Evolutionary conservation across 2,888 invertebrate species (phyloP), one percentile per base, ranked within the genome.

Genomic region (Priocnemis perturbator): DNA sequence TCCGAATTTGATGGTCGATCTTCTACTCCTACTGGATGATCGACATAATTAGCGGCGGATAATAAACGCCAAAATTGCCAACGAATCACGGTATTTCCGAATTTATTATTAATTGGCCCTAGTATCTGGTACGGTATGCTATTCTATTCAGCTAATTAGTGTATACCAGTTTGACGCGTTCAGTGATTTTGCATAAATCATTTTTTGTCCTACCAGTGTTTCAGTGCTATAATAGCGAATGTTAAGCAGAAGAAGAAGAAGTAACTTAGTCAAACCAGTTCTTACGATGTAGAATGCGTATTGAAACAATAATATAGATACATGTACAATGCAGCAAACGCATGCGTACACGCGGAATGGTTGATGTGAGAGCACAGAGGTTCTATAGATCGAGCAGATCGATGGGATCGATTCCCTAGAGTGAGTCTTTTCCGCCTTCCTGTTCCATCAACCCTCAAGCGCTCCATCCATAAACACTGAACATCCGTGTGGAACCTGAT

Each of bases 331-430:
- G 7, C 4, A 37, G 37, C 45, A 15, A n/a, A 50, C 15, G 52
- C 17, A 19, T 14, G 52, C 15, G 52, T 56, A 44, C 37, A 37
- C 58, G 44, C 48, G 56, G 74, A 66, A 72, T 69, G 79, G 79
- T 82, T 86, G 86, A 86, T 86, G 86, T 86, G 86, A 80, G 85
- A 84, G 82, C 80, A 69, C 80, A 75, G 79, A 84, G 79, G 71
- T 78, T 81, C 82, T 83, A 83, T 84, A 84, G 82, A 86, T 86
- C 83, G 85, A 84, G 66, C 73, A 75, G 76, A 79, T 83, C 77
- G 82, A 84, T 83, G 80, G 77, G 71, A 80, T 79, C 76, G 77
- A 71, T 75, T 86, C 86, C 85, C 86, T 73, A 80, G 86, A 83
- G 86, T 71, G 83, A 78, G 77, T 81, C 84, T 83, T 85, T 86